Evolutionary conservation across 2,797 vertebrate genomes (phyloP), one percentile per base, ranked within the genome.

Genomic region (Catostomus latipinnis): DNA sequence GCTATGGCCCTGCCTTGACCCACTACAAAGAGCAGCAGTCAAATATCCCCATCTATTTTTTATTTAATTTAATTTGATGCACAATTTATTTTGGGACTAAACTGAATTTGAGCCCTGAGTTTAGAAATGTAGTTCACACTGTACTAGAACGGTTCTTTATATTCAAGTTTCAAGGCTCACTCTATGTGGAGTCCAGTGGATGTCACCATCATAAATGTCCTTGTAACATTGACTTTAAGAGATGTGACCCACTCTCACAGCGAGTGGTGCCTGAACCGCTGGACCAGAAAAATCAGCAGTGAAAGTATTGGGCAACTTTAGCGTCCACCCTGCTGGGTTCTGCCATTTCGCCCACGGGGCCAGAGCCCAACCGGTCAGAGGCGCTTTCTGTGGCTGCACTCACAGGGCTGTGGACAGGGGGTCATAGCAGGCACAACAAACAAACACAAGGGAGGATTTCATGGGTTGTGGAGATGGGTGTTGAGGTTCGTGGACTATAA

Each of bases 261-360:
- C 66, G 22, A 81, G 79, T 43, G 43, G 48, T 54, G 73, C 45
- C 56, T 74, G 58, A 81, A 54, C 68, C 13, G 77, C 69, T 72
- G 77, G 69, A 65, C 43, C 77, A 71, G 66, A 81, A 76, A 60
- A 76, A 75, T 76, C 43, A 1, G 56, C 57, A 50, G 80, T 81
- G 71, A 81, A 68, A 75, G 73, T 81, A 81, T 81, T 62, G 72
- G 79, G 57, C 73, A 76, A 76, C 80, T 81, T 70, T 57, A 71
- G 74, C 54, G 10, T 71, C 69, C 73, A 71, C 61, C 80, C 80
- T 82, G 80, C 67, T 82, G 80, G 61, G 80, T 13, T n/a, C 52
- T 71, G 68, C 80, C 80, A 76, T 81, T 81, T 81, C 45, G 6
- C 57, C 58, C 66, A 63, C 72, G 18, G 66, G 66, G 66, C 66